phyloP scores from a whole-genome alignment of 1,140 invertebrate species.

The Philotrypesis tridentata region DNA sequence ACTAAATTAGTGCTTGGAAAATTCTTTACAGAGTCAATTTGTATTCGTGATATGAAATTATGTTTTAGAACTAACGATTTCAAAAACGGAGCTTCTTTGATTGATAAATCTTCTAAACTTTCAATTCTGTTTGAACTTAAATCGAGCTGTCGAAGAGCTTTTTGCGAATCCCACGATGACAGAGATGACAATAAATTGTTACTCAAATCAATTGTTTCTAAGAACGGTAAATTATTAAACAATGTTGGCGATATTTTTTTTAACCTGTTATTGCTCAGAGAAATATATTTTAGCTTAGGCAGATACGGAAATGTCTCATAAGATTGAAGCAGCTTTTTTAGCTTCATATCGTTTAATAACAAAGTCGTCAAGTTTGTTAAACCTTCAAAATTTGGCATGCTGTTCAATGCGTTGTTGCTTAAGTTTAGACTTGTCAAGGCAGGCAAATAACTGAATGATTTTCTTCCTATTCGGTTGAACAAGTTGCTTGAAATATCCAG shows the following conservation, averaged over 20 bases:
- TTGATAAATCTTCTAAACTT: conserved; percentile 15
- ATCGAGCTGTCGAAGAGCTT: conserved; percentile 17
- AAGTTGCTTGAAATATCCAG: conserved; percentile 38
- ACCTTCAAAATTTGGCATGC: conserved; percentile 21
- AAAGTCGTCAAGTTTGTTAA: conserved; percentile 40
- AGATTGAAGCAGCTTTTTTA: conserved; percentile 1
- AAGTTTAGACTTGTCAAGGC: conserved; percentile 30
- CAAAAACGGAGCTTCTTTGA: background rate
- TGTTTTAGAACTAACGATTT: conserved; percentile 37
- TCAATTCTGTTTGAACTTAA: conserved; percentile 39
- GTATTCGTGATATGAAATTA: conserved; percentile 35
- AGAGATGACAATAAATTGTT: conserved; percentile 33
- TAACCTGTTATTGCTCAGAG: conserved; percentile 12
- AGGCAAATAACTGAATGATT: conserved; percentile 9
- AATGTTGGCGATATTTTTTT: conserved; percentile 20
- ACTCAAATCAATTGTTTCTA: conserved; percentile 40
- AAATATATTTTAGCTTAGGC: conserved; percentile 20
- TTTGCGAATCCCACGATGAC: conserved; percentile 18
- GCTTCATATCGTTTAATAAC: conserved; percentile 30
- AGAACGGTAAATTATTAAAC: conserved; percentile 28
- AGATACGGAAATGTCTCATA: background rate
- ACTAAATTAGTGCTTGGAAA: background rate
- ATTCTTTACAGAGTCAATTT: conserved; percentile 34
- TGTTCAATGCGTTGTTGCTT: conserved; percentile 30
- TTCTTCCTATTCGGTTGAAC: background rate